phyloP scores from a whole-genome alignment of 2,113 vertebrate genomes.

The Mus musculus region DNA sequence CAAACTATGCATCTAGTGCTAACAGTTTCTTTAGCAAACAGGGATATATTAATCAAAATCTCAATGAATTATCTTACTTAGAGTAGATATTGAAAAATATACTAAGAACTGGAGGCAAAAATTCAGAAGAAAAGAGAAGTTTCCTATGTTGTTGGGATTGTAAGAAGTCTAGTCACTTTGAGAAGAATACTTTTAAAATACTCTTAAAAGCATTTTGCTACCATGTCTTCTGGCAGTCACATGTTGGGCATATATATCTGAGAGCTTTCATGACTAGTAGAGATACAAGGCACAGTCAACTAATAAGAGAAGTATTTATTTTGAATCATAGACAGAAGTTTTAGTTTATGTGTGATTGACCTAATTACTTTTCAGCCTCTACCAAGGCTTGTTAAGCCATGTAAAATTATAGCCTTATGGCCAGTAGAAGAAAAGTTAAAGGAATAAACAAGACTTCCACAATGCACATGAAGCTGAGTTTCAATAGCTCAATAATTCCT shows the following conservation, averaged over 20 bases:
- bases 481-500: background rate
- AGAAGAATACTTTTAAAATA: background rate
- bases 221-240: background rate
- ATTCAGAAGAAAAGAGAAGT: too few relatives aligned
- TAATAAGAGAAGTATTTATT: background rate
- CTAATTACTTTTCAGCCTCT: background rate
- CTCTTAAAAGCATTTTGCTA: too few relatives aligned
- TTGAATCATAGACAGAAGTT: too few relatives aligned
- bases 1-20: background rate
- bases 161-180: background rate
- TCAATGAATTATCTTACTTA: background rate
- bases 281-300: background rate
- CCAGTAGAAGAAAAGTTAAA: background rate
- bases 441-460: background rate
- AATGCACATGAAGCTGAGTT: background rate
- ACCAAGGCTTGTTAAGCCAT: too few relatives aligned
- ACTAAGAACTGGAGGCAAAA: background rate
- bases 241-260: too few relatives aligned
- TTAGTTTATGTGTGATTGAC: background rate
- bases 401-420: background rate
- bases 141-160: background rate
- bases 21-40: background rate
- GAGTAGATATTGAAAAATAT: background rate
- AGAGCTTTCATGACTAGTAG: background rate
- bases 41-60: background rate